phyloP scores from a whole-genome alignment of 2,797 vertebrate genomes.

The Sebastolobus alascanus region DNA sequence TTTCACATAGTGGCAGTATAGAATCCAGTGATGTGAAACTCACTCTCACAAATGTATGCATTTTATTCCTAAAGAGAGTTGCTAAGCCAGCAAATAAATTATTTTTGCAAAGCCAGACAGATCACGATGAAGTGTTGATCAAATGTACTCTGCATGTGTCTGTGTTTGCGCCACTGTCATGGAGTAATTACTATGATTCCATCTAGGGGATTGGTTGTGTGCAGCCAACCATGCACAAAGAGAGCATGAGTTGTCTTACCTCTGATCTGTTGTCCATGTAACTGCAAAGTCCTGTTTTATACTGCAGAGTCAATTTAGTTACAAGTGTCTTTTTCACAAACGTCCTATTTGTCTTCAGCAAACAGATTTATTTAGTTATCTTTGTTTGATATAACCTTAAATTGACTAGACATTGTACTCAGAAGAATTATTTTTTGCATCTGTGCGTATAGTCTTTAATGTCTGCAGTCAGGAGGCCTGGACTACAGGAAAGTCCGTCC shows the following conservation, averaged over 20 bases:
- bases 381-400: not conserved
- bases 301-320: not conserved
- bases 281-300: not conserved
- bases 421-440: not conserved
- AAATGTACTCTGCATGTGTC: not conserved
- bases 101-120: not conserved
- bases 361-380: not conserved
- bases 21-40: constrained; percentile 35
- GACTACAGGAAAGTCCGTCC: not conserved
- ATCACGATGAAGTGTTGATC: not conserved
- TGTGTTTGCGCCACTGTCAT: constrained; percentile 31
- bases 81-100: not conserved
- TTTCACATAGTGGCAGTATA: constrained; percentile 20
- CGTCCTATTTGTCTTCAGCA: not conserved
- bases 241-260: constrained; percentile 4
- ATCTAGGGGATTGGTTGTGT: constrained; percentile 42
- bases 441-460: not conserved
- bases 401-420: not conserved
- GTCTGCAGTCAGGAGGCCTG: constrained; percentile 7
- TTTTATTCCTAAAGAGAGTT: not conserved
- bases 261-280: not conserved
- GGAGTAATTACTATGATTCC: constrained; percentile 55
- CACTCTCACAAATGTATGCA: constrained; percentile 2
- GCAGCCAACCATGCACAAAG: constrained; percentile 41
- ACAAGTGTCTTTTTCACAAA: not conserved